Evolutionary conservation across 2,113 vertebrate species (phyloP).

Genomic region (Hippotragus niger): DNA sequence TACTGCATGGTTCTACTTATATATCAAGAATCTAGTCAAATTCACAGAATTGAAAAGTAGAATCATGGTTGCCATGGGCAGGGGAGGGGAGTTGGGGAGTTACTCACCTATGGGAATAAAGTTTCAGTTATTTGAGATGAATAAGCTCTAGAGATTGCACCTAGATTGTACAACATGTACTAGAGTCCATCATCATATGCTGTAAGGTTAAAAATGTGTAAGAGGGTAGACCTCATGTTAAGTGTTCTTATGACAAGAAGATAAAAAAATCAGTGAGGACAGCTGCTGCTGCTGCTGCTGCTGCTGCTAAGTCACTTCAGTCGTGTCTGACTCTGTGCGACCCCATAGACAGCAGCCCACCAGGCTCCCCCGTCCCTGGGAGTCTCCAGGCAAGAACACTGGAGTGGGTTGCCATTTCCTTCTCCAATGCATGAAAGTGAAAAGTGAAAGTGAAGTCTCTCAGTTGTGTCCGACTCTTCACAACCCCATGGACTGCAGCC

Average conservation of each 20-base stretch:
- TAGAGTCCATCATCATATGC: neutral
- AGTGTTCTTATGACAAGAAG: neutral
- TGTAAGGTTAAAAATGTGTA: neutral
- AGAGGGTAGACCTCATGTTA: neutral
- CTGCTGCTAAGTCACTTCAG: too few relatives aligned
- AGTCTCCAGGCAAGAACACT: too few relatives aligned
- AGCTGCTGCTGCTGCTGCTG: too few relatives aligned
- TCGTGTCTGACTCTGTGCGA: rapidly evolving
- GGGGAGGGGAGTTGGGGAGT: neutral
- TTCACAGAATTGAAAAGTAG: neutral
- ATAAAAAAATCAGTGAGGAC: neutral
- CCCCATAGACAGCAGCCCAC: too few relatives aligned
- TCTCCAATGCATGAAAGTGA: too few relatives aligned
- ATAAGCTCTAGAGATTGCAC: neutral
- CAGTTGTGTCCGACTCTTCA: too few relatives aligned
- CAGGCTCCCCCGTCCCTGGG: too few relatives aligned
- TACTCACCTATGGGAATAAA: too few relatives aligned
- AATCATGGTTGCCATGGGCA: neutral
- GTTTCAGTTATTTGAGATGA: neutral
- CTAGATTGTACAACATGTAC: neutral
- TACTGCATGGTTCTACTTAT: neutral
- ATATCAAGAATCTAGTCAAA: neutral
- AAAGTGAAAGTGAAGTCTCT: too few relatives aligned
- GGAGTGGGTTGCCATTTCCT: too few relatives aligned
- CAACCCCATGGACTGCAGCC: too few relatives aligned